Base-by-base conservation (phyloP, 2,888 invertebrate genomes). In the Listrodromus nycthemerus region DNA sequence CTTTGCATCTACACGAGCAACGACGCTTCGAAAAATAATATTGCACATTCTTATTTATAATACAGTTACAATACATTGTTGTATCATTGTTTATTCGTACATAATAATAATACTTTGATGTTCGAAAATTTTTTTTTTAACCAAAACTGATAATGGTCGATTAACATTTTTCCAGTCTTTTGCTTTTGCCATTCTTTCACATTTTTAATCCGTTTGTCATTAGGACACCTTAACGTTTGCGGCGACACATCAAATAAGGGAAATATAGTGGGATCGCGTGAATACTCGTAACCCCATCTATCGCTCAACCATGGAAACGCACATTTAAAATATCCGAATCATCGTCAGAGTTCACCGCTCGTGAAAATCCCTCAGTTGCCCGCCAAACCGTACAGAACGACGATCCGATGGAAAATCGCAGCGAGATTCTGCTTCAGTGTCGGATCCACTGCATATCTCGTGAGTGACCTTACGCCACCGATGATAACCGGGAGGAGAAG, bases 401-500 rank as follows among this genome's bases (percentile, higher is more conserved):
- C 94, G 33, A 95, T 93, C 74, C 95, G 93, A 87, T 95, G 94
- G 84, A 95, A 94, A 89, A 95, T 94, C 81, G 94, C 93, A 19
- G 95, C 95, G 55, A 95, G 92, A 75, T 94, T 94, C 86, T 95
- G 94, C 88, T 95, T 94, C 77, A 95, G 93, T 66, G 93, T 92
- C 74, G 94, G 92, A 89, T 95, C 95, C 78, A 94, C 93, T 16
- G 95, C 95, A 88, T 95, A 94, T 81, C 95, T 95, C 27, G 95
- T 95, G 75, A 95, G 93, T 70, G 94, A 94, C 84, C 94, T 94
- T 73, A 95, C 94, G 74, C 95, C 95, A 85, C 94, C 94, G 86
- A 95, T 95, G 85, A 95, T 92, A n/a, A 94, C 94, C 33, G 95
- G 95, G 85, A 95, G 94, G 66, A 95, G 92, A 27, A 94, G 94